Base-by-base conservation (phyloP, 1,140 invertebrate genomes). In the Drosophila nannoptera region DNA sequence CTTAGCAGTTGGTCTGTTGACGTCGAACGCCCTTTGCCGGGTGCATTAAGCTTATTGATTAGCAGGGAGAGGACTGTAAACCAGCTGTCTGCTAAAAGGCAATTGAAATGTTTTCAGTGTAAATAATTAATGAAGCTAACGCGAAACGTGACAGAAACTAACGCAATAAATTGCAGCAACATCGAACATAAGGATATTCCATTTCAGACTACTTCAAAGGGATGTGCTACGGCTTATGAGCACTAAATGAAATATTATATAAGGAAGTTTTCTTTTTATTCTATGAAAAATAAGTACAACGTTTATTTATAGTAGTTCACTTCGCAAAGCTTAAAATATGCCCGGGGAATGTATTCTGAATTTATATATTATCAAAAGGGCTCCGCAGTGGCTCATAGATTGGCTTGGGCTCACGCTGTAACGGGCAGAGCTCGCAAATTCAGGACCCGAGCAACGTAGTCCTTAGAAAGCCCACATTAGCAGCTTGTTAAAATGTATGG, bases 401-500 rank as follows among this genome's bases (percentile, higher is more conserved):
- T 62, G 50, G 49, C 50, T 45, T 52, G 40, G 7, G 14, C 6
- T 7, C 40, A 60, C 54, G 35, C 42, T 14, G 22, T 53, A 61
- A 29, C 29, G 33, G 35, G 12, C 29, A 38, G 54, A 29, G 33
- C 58, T 45, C 49, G 36, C 72, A 67, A 78, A 73, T 67, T 67
- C 71, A 48, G 36, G 16, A 38, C 61, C 33, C 58, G 31, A 16
- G 33, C 42, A 67, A 45, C 40, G 32, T 12, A 43, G 68, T 40
- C 11, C 50, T 22, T 50, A 38, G 16, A 65, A 49, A 53, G 59
- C 63, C 65, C 59, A 84, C 81, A 84, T 86, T 84, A 84, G 73
- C 81, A 86, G 73, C 69, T 76, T 80, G 73, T 83, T 78, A 83
- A 83, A 83, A 73, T 82, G 64, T 69, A 73, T 58, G 64, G 58